Conservation (phyloP, 2,797 vertebrate species). For the Lates japonicus region DNA sequence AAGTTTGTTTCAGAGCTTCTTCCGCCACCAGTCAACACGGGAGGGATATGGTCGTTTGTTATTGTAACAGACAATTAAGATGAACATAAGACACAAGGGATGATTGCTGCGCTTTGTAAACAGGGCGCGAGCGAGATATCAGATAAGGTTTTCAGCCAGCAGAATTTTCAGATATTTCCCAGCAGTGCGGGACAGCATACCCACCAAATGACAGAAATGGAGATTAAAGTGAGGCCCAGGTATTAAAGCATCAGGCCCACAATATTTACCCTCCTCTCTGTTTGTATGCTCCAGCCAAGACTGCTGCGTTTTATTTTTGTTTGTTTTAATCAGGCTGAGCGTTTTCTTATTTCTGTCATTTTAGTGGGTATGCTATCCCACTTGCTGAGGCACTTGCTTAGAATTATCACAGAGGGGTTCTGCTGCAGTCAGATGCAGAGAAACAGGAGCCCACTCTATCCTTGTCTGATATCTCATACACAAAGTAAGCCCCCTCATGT, state of each 20-base stretch:
- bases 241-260: slow-evolving; percentile 16
- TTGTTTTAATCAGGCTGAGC: slow-evolving; percentile 42
- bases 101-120: no score
- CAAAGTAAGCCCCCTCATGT: slow-evolving; percentile 18
- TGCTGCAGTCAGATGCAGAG: slow-evolving; percentile 30
- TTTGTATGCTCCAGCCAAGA: slow-evolving; percentile 20
- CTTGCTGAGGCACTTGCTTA: slow-evolving; percentile 19
- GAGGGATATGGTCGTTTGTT: no score
- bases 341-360: slow-evolving; percentile 26
- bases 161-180: no score
- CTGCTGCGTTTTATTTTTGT: slow-evolving; percentile 22
- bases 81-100: no score
- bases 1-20: no score
- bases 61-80: no score
- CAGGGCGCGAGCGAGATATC: no score
- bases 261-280: slow-evolving; percentile 27
- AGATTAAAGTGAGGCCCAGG: no score
- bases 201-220: no score
- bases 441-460: slow-evolving; percentile 25
- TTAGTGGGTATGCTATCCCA: slow-evolving; percentile 15
- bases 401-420: slow-evolving; percentile 57
- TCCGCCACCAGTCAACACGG: no score
- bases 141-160: no score
- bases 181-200: no score
- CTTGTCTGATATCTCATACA: slow-evolving; percentile 30